These are phyloP conservation scores for Ooceraea biroi DNA, from an alignment of 1,140 invertebrate species.

Conservation along the genomic window DNA sequence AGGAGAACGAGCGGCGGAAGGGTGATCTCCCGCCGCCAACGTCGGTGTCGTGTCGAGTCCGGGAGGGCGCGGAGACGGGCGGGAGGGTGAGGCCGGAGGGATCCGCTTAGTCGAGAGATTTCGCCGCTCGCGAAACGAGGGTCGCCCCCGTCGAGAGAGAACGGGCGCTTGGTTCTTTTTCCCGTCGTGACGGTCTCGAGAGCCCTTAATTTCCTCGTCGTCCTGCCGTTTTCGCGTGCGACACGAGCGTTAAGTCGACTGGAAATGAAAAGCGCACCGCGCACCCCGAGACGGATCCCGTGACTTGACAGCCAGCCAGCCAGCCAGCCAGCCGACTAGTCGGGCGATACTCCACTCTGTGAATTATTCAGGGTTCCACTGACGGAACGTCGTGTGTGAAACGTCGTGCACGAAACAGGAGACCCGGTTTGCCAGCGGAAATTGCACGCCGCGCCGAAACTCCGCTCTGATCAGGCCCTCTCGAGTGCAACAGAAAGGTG, in stretches of 20 bases:
- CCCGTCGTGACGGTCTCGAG: slow-evolving; percentile 72
- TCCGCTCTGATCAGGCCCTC: no score
- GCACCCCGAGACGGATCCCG: slow-evolving; percentile 58
- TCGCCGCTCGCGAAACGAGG: slow-evolving; percentile 56
- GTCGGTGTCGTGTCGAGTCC: slow-evolving; percentile 60
- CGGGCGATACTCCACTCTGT: slow-evolving; percentile 58
- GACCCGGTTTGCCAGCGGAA: slow-evolving; percentile 19
- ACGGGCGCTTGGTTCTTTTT: slow-evolving; percentile 43
- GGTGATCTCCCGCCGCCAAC: slow-evolving; percentile 68
- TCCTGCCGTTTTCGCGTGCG: slow-evolving; percentile 74
- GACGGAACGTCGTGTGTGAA: slow-evolving; percentile 71
- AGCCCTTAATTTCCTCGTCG: slow-evolving; percentile 75
- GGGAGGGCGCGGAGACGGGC: background rate
- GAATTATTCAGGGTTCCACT: slow-evolving; percentile 78
- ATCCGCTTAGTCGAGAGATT: slow-evolving; percentile 49
- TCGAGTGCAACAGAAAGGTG: no score
- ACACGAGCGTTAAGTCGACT: slow-evolving; percentile 72
- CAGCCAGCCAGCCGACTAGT: slow-evolving; percentile 72
- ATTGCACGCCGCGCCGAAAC: slow-evolving; percentile 48
- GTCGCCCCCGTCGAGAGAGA: slow-evolving; percentile 46
- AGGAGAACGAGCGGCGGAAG: slow-evolving; percentile 68
- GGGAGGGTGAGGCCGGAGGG: slow-evolving; percentile 20
- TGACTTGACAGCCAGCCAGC: slow-evolving; percentile 65
- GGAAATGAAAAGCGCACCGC: slow-evolving; percentile 73
- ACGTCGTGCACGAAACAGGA: slow-evolving; percentile 74